Base-by-base conservation (phyloP, 2,888 invertebrate genomes). In the Noctua janthe region DNA sequence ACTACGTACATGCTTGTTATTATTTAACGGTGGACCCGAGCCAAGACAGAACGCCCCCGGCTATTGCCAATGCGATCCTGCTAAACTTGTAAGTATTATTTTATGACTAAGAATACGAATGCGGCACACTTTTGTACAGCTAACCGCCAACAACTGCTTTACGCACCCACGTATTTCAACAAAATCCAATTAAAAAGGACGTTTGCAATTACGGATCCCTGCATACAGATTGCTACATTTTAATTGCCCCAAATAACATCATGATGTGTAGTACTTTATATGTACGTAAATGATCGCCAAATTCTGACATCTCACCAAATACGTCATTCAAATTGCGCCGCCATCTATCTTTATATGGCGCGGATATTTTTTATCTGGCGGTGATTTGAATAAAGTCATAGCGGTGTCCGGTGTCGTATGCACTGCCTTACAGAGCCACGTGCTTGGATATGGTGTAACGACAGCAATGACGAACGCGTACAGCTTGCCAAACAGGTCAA, bases 301-400 rank as follows among this genome's bases (percentile, higher is more conserved):
- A 94, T 92, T 91, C 91, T 91, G 90, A 87, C 86, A 88, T 91
- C 90, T 90, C 89, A 89, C 94, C 95, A 94, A 93, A 95, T 93
- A 92, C 86, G 92, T 92, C 90, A 94, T 94, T 94, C 92, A 94
- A 95, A 95, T 94, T 89, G 91, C 88, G 83, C 85, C 81, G 85
- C 89, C 90, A 87, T 87, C 69, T 80, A 59, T 87, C 94, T 92
- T 73, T 92, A 94, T 92, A 93, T 90, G 95, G 94, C 80, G 84
- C 71, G 84, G 89, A 83, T 85, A 85, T 90, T 93, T 94, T 95
- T 95, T 95, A 87, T 90, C 87, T 80, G 64, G 87, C 83, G 80
- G 83, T 87, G 86, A 95, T 96, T 95, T 95, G 91, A 95, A 95
- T 96, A 94, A 93, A 92, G 91, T 94, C 94, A 92, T 95, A 95